Conservation (phyloP, 2,113 vertebrate genomes). For the Urocynchramus pylzowi region DNA sequence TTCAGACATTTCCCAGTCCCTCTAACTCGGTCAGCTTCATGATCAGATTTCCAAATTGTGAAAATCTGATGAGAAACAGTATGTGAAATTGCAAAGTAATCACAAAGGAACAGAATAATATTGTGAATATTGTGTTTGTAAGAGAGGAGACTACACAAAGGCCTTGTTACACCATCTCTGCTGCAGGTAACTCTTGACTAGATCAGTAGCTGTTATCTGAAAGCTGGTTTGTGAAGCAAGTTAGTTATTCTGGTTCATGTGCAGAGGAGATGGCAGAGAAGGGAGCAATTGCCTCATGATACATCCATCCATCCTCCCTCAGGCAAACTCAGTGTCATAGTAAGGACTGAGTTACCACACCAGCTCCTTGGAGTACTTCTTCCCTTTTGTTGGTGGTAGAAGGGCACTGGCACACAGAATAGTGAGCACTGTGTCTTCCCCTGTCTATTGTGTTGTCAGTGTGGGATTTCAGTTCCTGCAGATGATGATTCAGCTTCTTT, state of each 20-base stretch:
- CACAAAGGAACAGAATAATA: neutral
- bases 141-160: neutral
- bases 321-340: neutral
- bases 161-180: neutral
- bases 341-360: neutral
- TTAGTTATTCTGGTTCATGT: neutral
- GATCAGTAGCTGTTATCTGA: neutral
- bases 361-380: neutral
- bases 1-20: neutral
- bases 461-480: neutral
- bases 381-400: neutral
- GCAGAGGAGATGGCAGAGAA: neutral
- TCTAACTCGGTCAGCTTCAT: neutral
- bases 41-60: neutral
- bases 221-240: neutral
- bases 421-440: neutral
- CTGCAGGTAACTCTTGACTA: neutral
- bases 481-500: neutral
- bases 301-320: rapidly evolving
- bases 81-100: neutral
- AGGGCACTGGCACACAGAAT: neutral
- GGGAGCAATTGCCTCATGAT: rapidly evolving
- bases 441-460: neutral
- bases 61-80: neutral
- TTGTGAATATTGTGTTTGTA: neutral